Conservation (phyloP, 2,888 invertebrate genomes). For the Melieria picta region DNA sequence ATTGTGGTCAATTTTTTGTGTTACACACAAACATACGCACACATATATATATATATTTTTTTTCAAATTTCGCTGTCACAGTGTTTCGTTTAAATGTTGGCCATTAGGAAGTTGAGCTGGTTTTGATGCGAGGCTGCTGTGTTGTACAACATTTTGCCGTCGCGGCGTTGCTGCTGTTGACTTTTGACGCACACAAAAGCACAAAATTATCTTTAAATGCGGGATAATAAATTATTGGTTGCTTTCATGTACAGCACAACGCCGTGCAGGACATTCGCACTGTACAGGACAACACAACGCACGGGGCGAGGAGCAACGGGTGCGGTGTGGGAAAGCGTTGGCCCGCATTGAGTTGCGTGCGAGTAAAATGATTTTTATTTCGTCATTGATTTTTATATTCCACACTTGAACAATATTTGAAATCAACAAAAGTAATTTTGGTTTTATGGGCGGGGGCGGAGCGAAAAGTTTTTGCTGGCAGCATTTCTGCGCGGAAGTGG, state of each 20-base stretch:
- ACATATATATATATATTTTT: background rate
- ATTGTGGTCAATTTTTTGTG: background rate
- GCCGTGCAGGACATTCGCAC: background rate
- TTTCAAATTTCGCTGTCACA: background rate
- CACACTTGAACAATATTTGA: no score
- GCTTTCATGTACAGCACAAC: slow-evolving; percentile 2
- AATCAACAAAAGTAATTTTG: no score
- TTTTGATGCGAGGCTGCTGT: background rate
- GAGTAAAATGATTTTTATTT: background rate
- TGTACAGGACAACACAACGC: background rate
- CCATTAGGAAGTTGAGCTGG: slow-evolving; percentile 1
- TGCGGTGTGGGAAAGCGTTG: background rate
- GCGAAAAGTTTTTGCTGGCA: no score
- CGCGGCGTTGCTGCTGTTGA: background rate
- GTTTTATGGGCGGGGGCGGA: no score
- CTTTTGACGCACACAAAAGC: background rate
- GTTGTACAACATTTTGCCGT: background rate
- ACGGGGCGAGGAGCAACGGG: background rate
- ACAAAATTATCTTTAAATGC: background rate
- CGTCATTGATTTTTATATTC: no score
- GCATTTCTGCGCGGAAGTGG: no score
- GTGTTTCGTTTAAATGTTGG: slow-evolving; percentile 7
- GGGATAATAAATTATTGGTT: slow-evolving; percentile 19
- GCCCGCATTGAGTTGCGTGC: slow-evolving; percentile 4
- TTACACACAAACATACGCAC: background rate